phyloP scores from a whole-genome alignment of 1,140 invertebrate species.

The Bombus balteatus region DNA sequence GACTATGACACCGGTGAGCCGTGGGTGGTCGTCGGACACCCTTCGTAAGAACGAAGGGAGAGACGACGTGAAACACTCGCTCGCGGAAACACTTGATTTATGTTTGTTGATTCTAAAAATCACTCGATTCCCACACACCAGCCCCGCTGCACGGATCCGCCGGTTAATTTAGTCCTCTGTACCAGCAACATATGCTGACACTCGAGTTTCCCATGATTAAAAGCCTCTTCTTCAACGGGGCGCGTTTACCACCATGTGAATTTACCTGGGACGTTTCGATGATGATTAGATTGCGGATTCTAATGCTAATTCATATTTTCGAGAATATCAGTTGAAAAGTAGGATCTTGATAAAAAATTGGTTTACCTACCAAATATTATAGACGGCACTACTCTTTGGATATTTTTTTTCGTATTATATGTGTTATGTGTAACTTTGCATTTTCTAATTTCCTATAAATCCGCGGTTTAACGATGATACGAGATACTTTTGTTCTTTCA shows the following conservation, averaged over 20 bases:
- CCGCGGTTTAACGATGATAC: no score
- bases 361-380: no score
- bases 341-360: not conserved
- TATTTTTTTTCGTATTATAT: no score
- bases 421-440: no score
- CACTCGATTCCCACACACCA: constrained; percentile 72
- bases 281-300: no score
- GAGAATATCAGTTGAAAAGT: not conserved
- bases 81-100: constrained; percentile 73
- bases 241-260: not conserved
- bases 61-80: constrained; percentile 17
- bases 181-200: constrained; percentile 68
- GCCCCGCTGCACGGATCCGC: constrained; percentile 19
- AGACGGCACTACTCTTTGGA: no score
- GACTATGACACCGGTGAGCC: constrained; percentile 46
- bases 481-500: no score
- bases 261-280: not conserved
- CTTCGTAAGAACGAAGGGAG: not conserved
- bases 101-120: constrained; percentile 77
- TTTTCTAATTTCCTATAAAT: no score
- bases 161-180: constrained; percentile 68
- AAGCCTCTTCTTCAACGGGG: not conserved
- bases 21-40: constrained; percentile 54
- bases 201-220: constrained; percentile 73
- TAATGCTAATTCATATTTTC: no score